Percentiles rank a stretch among this genome's conserved stretches.
phyloP scores from a whole-genome alignment of 1,140 invertebrate species.

The Agrilus planipennis region DNA sequence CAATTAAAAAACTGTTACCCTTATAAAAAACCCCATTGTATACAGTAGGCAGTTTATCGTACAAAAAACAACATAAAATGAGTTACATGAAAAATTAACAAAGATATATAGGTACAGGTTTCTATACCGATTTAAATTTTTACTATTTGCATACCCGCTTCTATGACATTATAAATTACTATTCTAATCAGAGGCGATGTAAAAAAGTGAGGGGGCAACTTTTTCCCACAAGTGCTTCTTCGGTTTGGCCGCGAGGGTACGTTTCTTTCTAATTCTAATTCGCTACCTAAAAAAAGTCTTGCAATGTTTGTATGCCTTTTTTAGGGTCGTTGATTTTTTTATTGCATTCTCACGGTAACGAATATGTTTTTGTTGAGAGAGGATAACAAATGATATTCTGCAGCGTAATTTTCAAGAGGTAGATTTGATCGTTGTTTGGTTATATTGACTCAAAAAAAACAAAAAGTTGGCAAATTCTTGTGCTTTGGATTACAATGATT shows the following conservation, averaged over 20 bases:
- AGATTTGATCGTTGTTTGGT: too few species aligned
- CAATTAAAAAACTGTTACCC: constrained; percentile 9
- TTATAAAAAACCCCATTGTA: neutral
- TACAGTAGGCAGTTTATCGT: constrained; percentile 5
- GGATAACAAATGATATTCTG: too few species aligned
- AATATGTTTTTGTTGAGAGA: constrained; percentile 11
- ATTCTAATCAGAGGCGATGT: constrained; percentile 8
- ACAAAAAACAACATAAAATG: constrained; percentile 14
- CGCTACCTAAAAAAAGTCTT: constrained; percentile 8
- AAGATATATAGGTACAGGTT: constrained; percentile 4
- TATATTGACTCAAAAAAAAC: too few species aligned
- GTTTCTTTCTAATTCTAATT: constrained; percentile 12
- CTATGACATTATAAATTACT: constrained; percentile 11
- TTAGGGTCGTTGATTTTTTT: too few species aligned
- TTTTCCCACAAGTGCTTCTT: constrained; percentile 13
- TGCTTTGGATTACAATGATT: too few species aligned
- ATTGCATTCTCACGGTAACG: constrained; percentile 2
- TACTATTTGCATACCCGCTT: neutral
- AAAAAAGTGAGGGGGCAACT: constrained; percentile 8
- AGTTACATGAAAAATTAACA: constrained; percentile 11
- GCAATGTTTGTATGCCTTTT: neutral
- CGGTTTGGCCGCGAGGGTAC: constrained; percentile 4
- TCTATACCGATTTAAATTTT: neutral
- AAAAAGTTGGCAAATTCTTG: too few species aligned
- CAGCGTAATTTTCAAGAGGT: too few species aligned